These are phyloP conservation scores for Drosophila nigrodunni DNA, from an alignment of 1,140 invertebrate species.

Conservation along the genomic window DNA sequence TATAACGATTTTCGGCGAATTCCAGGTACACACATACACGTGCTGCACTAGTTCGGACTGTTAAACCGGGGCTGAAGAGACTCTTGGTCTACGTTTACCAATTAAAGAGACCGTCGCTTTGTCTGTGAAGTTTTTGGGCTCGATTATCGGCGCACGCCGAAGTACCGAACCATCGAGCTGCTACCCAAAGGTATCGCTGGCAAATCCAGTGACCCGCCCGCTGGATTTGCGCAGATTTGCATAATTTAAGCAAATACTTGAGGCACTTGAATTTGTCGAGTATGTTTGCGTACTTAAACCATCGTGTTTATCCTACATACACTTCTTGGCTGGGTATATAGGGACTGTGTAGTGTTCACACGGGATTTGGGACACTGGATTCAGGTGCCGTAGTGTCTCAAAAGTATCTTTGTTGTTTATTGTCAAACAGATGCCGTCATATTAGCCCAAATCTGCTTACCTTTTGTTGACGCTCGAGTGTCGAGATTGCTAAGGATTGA, in stretches of 20 bases:
- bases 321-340: too few species aligned
- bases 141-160: slow-evolving; percentile 35
- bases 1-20: slow-evolving; percentile 39
- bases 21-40: slow-evolving; percentile 17
- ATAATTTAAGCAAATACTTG: slow-evolving; percentile 75
- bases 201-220: slow-evolving; percentile 56
- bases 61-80: slow-evolving; percentile 41
- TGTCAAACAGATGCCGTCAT: slow-evolving; percentile 77
- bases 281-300: slow-evolving; percentile 5
- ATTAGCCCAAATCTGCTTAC: slow-evolving; percentile 82
- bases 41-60: slow-evolving; percentile 55
- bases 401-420: slow-evolving; percentile 22
- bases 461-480: slow-evolving; percentile 70
- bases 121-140: slow-evolving; percentile 37
- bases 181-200: slow-evolving; percentile 33
- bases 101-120: slow-evolving; percentile 69
- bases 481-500: slow-evolving; percentile 54
- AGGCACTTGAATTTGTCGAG: slow-evolving; percentile 50
- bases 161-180: not conserved
- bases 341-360: slow-evolving; percentile 50
- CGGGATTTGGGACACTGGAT: slow-evolving; percentile 37
- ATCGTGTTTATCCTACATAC: slow-evolving; percentile 55
- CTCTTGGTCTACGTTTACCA: slow-evolving; percentile 64
- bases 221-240: slow-evolving; percentile 74
- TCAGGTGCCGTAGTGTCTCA: slow-evolving; percentile 40